Conservation (phyloP, 2,888 invertebrate species). For the Hypercompe scribonia region DNA sequence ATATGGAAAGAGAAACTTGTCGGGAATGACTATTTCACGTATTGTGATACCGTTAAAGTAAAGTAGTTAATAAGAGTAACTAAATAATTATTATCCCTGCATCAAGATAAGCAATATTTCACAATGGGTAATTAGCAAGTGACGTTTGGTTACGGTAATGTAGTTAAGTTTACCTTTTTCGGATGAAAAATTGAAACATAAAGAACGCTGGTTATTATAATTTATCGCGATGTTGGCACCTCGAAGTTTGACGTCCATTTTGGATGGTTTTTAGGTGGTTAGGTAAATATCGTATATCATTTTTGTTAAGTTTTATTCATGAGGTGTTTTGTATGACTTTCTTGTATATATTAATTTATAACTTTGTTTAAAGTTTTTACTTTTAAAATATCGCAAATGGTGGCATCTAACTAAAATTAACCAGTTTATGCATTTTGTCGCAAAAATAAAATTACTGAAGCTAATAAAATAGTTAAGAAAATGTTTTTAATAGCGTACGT, state of each 20-base stretch:
- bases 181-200: background rate
- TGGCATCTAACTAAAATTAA: background rate
- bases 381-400: background rate
- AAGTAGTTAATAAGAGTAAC: background rate
- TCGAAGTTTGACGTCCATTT: background rate
- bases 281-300: too few species aligned
- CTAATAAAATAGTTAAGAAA: too few species aligned
- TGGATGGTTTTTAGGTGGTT: background rate
- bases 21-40: background rate
- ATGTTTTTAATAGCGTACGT: too few species aligned
- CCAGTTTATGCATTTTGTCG: background rate
- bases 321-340: background rate
- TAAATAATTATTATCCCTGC: background rate
- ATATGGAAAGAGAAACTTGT: too few species aligned
- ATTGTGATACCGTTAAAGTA: background rate
- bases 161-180: background rate
- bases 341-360: background rate
- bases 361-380: background rate
- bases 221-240: background rate
- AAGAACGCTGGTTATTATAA: background rate
- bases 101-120: background rate
- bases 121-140: background rate
- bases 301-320: too few species aligned
- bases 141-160: background rate
- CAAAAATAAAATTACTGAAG: too few species aligned